phyloP scores from a whole-genome alignment of 37 sponge, comb jelly and placozoan genomes.

The Aphrocallistes beatrix region DNA sequence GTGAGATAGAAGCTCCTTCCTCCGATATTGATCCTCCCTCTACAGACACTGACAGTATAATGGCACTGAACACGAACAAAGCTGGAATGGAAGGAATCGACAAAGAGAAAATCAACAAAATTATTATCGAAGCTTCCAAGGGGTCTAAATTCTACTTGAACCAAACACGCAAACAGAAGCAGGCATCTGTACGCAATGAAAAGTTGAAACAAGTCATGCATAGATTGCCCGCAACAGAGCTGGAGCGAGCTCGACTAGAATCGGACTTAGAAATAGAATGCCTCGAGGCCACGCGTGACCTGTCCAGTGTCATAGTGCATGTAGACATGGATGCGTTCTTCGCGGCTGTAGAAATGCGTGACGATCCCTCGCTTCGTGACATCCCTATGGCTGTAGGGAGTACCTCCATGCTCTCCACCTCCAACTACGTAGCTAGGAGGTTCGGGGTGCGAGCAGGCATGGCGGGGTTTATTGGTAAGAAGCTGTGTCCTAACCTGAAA shows the following conservation, averaged over 20 bases:
- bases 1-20: neutral
- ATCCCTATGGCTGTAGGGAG: conserved; percentile 91
- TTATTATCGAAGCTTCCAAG: conserved; percentile 81
- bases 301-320: conserved; percentile 73
- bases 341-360: conserved; percentile 92
- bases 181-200: conserved; percentile 28
- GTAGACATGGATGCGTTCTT: conserved; percentile 99
- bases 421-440: conserved; percentile 82
- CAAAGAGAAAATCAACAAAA: conserved; percentile 63
- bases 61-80: conserved; percentile 76
- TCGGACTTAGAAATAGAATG: conserved; percentile 40
- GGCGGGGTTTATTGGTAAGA: conserved; percentile 94
- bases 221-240: conserved; percentile 37
- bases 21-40: neutral
- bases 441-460: conserved; percentile 92
- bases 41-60: conserved; percentile 25
- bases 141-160: conserved; percentile 77
- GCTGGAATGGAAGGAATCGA: conserved; percentile 98
- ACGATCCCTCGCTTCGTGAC: conserved; percentile 56
- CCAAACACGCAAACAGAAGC: conserved; percentile 57
- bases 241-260: conserved; percentile 22
- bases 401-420: conserved; percentile 80
- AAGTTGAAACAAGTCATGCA: conserved; percentile 37
- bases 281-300: conserved; percentile 60
- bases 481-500: conserved; percentile 79